phyloP scores from a whole-genome alignment of 2,797 vertebrate species.

The Miichthys miiuy region DNA sequence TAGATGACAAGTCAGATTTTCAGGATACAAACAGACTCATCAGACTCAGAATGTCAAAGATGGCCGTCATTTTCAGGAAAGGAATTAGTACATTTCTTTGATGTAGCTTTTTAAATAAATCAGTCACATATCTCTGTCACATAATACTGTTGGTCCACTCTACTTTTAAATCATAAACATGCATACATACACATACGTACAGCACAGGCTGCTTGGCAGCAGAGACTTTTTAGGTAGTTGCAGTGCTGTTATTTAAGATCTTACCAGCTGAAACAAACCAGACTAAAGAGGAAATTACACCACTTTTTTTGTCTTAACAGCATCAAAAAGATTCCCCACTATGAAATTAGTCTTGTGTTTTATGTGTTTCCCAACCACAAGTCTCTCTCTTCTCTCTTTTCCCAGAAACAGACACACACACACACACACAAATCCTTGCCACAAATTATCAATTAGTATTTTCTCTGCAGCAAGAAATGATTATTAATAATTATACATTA shows the following conservation, averaged over 20 bases:
- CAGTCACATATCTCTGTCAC: neutral
- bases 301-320: neutral
- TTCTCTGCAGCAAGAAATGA: conserved; percentile 32
- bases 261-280: conserved; percentile 11
- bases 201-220: neutral
- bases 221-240: neutral
- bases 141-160: neutral
- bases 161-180: neutral
- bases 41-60: neutral
- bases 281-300: conserved; percentile 1
- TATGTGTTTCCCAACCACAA: neutral
- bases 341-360: neutral
- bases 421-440: conserved; percentile 9
- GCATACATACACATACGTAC: neutral
- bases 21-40: neutral
- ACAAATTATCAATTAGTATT: conserved; percentile 57
- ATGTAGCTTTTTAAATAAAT: neutral
- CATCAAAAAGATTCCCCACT: neutral
- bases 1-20: neutral
- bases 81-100: neutral
- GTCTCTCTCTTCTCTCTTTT: neutral
- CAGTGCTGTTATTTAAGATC: neutral
- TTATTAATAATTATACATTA: conserved; percentile 55
- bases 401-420: conserved; percentile 20
- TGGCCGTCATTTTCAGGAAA: neutral